These are phyloP conservation scores for Thymelicus acteon DNA, from an alignment of 2,888 invertebrate species.

Conservation along the genomic window DNA sequence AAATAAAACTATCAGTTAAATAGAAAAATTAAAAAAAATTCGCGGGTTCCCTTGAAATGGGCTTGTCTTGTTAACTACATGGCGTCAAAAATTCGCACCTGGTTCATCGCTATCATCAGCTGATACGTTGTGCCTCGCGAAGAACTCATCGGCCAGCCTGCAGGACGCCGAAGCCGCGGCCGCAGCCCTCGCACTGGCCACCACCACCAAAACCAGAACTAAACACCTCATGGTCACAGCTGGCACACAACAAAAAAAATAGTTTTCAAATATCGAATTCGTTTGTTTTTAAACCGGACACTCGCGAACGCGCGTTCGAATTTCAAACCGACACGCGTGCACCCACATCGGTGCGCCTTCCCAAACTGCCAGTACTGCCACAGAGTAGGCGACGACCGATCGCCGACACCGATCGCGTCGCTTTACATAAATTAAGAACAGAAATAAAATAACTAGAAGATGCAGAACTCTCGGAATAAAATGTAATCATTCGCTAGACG, in stretches of 20 bases:
- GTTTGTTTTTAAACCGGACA: slow-evolving; percentile 57
- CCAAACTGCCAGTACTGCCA: slow-evolving; percentile 68
- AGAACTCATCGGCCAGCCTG: slow-evolving; percentile 67
- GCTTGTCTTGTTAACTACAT: neutral
- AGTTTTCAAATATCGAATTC: slow-evolving; percentile 58
- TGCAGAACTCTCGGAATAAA: slow-evolving; percentile 52
- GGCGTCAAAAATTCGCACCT: slow-evolving; percentile 61
- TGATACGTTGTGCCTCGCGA: slow-evolving; percentile 76
- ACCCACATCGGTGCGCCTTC: slow-evolving; percentile 75
- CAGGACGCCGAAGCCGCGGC: slow-evolving; percentile 68
- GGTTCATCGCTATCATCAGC: slow-evolving; percentile 77
- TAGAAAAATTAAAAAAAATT: no score
- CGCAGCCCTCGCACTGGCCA: slow-evolving; percentile 58
- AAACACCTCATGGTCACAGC: slow-evolving; percentile 78
- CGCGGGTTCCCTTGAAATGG: no score
- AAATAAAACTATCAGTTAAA: no score
- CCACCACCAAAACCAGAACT: slow-evolving; percentile 65
- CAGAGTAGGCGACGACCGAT: slow-evolving; percentile 44
- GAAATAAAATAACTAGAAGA: slow-evolving; percentile 65
- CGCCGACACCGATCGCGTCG: slow-evolving; percentile 56
- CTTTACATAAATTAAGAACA: slow-evolving; percentile 64
- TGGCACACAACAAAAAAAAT: slow-evolving; percentile 53
- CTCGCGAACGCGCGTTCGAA: slow-evolving; percentile 70
- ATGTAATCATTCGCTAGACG: slow-evolving; percentile 25
- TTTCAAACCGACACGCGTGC: slow-evolving; percentile 62